Evolutionary conservation across 2,797 vertebrate genomes (phyloP).

Genomic region (Sardinella longiceps): DNA sequence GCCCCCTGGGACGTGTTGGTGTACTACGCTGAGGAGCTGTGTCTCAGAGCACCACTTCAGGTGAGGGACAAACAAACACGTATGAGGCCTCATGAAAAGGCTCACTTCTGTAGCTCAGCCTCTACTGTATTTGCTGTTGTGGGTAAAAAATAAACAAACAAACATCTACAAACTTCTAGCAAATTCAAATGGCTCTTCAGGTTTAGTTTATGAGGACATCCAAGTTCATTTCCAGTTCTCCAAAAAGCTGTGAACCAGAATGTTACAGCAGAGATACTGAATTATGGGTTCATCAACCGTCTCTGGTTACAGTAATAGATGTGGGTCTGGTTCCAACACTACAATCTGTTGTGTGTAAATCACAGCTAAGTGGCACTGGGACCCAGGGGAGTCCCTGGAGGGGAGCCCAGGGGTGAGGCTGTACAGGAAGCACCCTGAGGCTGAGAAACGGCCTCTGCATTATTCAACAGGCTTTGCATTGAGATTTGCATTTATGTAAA

Average conservation of each 20-base stretch:
- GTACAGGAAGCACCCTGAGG: not conserved
- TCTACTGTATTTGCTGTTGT: too few species aligned
- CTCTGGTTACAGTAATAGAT: too few species aligned
- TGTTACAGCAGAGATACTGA: too few species aligned
- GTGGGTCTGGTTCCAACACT: too few species aligned
- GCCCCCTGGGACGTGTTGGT: slow-evolving; percentile 77
- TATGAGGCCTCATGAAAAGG: not conserved
- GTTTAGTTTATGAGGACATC: too few species aligned
- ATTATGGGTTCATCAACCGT: too few species aligned
- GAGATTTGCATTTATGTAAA: not conserved
- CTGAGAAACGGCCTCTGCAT: not conserved
- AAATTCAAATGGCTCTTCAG: too few species aligned
- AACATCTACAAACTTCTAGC: too few species aligned
- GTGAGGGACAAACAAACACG: slow-evolving; percentile 58
- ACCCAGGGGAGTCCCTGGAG: not conserved
- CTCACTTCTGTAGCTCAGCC: not conserved
- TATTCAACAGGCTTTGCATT: slow-evolving; percentile 7
- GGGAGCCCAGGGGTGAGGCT: not conserved
- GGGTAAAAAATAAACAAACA: not conserved
- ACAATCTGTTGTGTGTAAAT: not conserved
- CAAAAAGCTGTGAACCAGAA: too few species aligned
- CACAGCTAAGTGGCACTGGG: not conserved
- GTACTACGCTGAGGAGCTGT: slow-evolving; percentile 77
- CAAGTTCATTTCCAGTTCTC: too few species aligned
- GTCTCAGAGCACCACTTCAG: slow-evolving; percentile 77